Evolutionary conservation across 2,888 invertebrate species (phyloP), one percentile per base, ranked within the genome.

Genomic region (Agonum fuliginosum): DNA sequence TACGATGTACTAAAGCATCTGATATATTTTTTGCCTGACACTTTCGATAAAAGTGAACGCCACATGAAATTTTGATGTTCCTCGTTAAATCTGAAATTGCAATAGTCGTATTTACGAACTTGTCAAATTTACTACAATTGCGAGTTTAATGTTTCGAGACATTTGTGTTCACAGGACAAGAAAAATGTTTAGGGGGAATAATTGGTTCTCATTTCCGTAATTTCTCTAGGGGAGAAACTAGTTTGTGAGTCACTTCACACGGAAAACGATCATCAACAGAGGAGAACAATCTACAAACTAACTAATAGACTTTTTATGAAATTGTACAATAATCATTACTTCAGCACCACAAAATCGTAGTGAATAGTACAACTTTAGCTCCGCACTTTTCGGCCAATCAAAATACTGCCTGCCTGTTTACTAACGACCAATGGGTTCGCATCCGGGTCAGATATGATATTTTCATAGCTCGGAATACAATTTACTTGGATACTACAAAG

Each of bases 141-240:
- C n/a, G 12, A 27, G n/a, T n/a, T 54, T 54, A 54, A 54, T 54
- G 54, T 54, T 14, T 27, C 27, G 27, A 62, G 30, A 62, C 58
- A 62, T 62, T 62, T 30, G 30, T 30, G 27, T 30, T 62, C 58
- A 62, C 58, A 62, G 58, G 30, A 62, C 30, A 62, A 62, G 58
- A 62, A 62, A 62, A 62, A 62, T 62, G 27, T 30, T 62, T 62
- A 62, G 58, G 58, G 58, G 30, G 58, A 62, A 62, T 62, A 62
- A 62, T 62, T 62, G 58, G 58, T 27, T 62, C 58, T 62, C 58
- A 62, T 62, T 62, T 62, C 58, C 58, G 27, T 62, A 62, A 62
- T 62, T 30, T 19, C 30, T 62, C 30, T 62, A 62, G 58, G 58
- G 58, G 58, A 62, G 30, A 62, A 62, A 62, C 58, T 62, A 30